Base-by-base conservation (phyloP, 23 tunicate genomes). In the Diplosoma virens region DNA sequence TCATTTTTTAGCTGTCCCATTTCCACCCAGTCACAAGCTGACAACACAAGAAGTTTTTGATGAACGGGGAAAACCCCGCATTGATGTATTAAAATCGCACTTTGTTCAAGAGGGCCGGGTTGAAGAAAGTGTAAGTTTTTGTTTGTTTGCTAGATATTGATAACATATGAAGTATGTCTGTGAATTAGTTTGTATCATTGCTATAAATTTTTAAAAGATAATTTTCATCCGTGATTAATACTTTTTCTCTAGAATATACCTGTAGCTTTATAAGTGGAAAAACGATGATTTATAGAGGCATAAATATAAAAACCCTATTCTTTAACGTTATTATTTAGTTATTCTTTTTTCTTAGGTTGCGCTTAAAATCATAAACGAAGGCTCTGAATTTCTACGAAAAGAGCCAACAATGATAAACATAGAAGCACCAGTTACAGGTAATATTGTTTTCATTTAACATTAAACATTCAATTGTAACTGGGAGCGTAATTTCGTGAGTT, bases 391-490 rank as follows among this genome's bases (percentile, higher is more conserved):
- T 16, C 55, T 95, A 14, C 81, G 93, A 14, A 77, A 66, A 71
- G 99, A 95, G 77, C 37, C 41, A 30, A 95, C 99, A 3, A 89
- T 95, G 96, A 68, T 95, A 0, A 93, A 95, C 64, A 86, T 95
- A 16, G 87, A 81, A 6, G 96, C 99, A 16, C 99, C 99, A 66
- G 93, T 95, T 0, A 95, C 99, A 69, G 97, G 97, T 84, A 31
- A 82, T 63, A n/a, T n/a, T n/a, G n/a, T n/a, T n/a, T n/a, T n/a
- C n/a, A n/a, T n/a, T n/a, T n/a, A n/a, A n/a, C n/a, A n/a, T n/a
- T n/a, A n/a, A n/a, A n/a, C n/a, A n/a, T n/a, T n/a, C n/a, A n/a
- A n/a, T n/a, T n/a, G n/a, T n/a, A n/a, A n/a, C n/a, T n/a, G n/a
- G n/a, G n/a, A n/a, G n/a, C n/a, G n/a, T n/a, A n/a, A n/a, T n/a